Percentiles rank a stretch among this genome's conserved stretches.
Conservation (phyloP, 2,888 invertebrate species). For the Acleris holmiana region DNA sequence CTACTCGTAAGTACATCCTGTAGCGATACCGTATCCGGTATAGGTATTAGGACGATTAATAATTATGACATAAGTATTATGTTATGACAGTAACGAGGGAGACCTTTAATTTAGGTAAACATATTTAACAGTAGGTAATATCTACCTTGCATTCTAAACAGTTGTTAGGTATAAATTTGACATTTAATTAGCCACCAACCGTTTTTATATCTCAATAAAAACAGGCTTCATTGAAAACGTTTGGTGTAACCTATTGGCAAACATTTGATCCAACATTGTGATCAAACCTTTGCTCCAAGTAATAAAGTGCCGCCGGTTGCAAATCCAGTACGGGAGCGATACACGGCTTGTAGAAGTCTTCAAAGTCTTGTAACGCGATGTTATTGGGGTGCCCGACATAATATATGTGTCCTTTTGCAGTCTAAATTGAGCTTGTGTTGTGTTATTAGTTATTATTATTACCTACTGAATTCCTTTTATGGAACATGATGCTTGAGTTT, state of each 20-base stretch:
- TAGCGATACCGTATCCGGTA: no score
- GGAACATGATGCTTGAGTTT: background rate
- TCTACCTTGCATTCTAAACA: no score
- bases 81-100: no score
- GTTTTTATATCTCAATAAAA: no score
- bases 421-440: slow-evolving; percentile 3
- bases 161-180: no score
- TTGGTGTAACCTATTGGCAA: background rate
- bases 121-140: no score
- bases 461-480: background rate
- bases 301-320: background rate
- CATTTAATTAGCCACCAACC: no score
- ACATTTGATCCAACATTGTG: background rate
- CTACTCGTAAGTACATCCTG: no score
- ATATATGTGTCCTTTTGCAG: slow-evolving; percentile 15
- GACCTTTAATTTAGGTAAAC: no score
- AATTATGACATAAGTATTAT: no score
- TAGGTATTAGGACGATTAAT: no score
- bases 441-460: background rate
- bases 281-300: background rate
- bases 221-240: background rate
- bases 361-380: background rate
- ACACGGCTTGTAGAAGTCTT: background rate
- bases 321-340: background rate
- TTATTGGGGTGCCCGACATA: background rate